Evolutionary conservation across 2,888 invertebrate species (phyloP).

Genomic region (Tetropium fuscum): DNA sequence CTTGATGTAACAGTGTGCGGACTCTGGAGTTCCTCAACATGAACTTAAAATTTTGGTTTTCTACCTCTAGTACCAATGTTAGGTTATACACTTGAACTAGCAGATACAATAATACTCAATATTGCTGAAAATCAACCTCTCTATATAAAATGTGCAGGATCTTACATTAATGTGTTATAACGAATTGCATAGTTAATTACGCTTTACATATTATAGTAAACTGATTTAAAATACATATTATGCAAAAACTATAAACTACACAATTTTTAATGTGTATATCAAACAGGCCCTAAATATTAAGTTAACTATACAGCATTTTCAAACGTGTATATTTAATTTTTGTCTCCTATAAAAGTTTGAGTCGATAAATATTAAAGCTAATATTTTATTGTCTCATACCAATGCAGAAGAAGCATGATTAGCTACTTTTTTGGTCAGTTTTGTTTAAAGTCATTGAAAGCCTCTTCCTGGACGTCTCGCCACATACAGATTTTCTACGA

Average conservation of each 20-base stretch:
- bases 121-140: too few relatives aligned
- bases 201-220: slow-evolving; percentile 1
- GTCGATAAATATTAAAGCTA: slow-evolving; percentile 15
- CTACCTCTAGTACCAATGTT: too few relatives aligned
- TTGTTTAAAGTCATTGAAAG: slow-evolving; percentile 67
- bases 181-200: too few relatives aligned
- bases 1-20: too few relatives aligned
- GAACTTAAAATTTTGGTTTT: too few relatives aligned
- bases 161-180: too few relatives aligned
- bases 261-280: slow-evolving; percentile 3
- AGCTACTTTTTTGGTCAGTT: slow-evolving; percentile 57
- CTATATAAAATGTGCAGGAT: too few relatives aligned
- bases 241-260: neutral
- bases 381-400: slow-evolving; percentile 21
- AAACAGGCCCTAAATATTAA: neutral
- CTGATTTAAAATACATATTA: slow-evolving; percentile 2
- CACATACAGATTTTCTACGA: slow-evolving; percentile 65
- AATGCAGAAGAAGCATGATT: slow-evolving; percentile 25
- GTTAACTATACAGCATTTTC: slow-evolving; percentile 3
- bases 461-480: slow-evolving; percentile 63
- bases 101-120: too few relatives aligned
- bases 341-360: neutral
- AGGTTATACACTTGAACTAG: too few relatives aligned
- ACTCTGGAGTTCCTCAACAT: too few relatives aligned
- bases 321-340: neutral